phyloP scores from a whole-genome alignment of 2,113 vertebrate species.

The Corvus hawaiiensis region DNA sequence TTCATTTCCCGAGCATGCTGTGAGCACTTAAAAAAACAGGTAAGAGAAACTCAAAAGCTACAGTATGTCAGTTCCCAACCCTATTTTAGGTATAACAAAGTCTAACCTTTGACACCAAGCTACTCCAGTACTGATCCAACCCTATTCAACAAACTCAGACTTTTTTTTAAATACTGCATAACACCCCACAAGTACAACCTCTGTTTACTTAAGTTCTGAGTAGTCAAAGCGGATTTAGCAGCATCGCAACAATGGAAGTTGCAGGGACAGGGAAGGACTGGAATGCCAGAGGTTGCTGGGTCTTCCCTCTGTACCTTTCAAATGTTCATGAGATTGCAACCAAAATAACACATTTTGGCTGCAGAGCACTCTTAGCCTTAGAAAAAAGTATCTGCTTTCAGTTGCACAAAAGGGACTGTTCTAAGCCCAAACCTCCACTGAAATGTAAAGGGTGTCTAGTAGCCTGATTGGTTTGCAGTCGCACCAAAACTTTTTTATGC shows the following conservation, averaged over 20 bases:
- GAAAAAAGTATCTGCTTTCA: not conserved
- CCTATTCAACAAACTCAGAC: not conserved
- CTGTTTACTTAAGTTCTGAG: slow-evolving; percentile 1
- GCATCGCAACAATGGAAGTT: not conserved
- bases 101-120: not conserved
- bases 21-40: not conserved
- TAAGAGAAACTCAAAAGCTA: not conserved
- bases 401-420: not conserved
- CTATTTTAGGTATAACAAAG: not conserved
- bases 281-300: not conserved
- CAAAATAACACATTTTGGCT: not conserved
- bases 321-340: not conserved
- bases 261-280: not conserved
- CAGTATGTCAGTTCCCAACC: not conserved
- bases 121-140: not conserved
- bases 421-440: not conserved
- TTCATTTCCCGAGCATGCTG: not conserved
- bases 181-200: not conserved
- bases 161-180: not conserved
- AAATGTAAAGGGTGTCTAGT: not conserved
- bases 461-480: not conserved
- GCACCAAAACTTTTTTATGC: not conserved
- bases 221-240: not conserved
- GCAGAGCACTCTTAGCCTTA: not conserved
- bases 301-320: not conserved